Conservation (phyloP, 2,797 vertebrate genomes). For the Fundulus diaphanus region DNA sequence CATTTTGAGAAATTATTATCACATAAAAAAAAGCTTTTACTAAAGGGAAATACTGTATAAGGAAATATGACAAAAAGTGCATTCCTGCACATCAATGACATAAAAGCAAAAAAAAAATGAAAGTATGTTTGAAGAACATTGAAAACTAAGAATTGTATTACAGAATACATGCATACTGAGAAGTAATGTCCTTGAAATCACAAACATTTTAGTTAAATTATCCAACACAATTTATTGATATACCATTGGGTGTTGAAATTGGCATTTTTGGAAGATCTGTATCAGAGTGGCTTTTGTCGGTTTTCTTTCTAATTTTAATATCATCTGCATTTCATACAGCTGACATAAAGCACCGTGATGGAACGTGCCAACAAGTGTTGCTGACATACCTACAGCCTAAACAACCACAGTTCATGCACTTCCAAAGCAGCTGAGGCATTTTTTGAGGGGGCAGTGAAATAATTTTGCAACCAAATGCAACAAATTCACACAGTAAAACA, state of each 20-base stretch:
- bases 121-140: too few relatives aligned
- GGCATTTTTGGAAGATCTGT: too few relatives aligned
- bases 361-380: not conserved
- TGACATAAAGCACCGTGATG: not conserved
- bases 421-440: not conserved
- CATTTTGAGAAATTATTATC: not conserved
- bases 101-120: not conserved
- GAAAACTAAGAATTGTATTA: not conserved
- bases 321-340: not conserved
- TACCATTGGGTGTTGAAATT: not conserved
- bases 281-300: too few relatives aligned
- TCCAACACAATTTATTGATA: not conserved
- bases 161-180: not conserved
- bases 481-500: too few relatives aligned
- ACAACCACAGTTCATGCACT: not conserved
- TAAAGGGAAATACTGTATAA: not conserved
- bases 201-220: not conserved
- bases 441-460: not conserved
- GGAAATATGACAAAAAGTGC: not conserved
- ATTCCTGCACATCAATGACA: not conserved
- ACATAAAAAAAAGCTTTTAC: too few relatives aligned
- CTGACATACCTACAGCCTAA: too few relatives aligned
- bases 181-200: not conserved
- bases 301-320: not conserved
- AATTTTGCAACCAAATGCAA: not conserved